phyloP scores from a whole-genome alignment of 2,888 invertebrate genomes.

The Oscheius sp. region DNA sequence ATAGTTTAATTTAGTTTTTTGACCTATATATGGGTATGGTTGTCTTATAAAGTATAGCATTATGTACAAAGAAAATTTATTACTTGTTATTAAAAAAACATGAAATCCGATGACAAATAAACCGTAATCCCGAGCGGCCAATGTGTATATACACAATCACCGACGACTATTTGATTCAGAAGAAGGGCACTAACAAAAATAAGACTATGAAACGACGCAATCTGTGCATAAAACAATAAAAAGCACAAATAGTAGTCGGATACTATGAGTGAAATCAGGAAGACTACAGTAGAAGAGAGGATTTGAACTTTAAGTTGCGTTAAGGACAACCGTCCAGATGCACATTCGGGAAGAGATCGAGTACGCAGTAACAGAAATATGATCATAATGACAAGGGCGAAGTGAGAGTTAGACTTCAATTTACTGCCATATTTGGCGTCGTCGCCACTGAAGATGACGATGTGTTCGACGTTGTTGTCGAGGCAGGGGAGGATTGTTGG shows the following conservation, averaged over 20 bases:
- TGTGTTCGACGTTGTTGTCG: constrained; percentile 53
- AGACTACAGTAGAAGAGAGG: background rate
- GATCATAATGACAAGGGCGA: constrained; percentile 8
- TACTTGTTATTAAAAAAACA: constrained; percentile 20
- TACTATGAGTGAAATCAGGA: background rate
- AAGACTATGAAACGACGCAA: background rate
- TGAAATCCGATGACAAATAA: constrained; percentile 25
- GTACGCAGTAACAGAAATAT: constrained; percentile 19
- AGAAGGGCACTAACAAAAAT: too few species aligned
- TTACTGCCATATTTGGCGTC: constrained; percentile 41
- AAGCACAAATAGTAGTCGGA: background rate
- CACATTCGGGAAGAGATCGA: constrained; percentile 29
- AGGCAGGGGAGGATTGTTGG: constrained; percentile 48
- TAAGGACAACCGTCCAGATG: constrained; percentile 17
- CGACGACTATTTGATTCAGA: constrained; percentile 27
- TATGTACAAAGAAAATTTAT: constrained; percentile 13
- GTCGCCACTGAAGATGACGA: constrained; percentile 57
- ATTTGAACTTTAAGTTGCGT: constrained; percentile 23
- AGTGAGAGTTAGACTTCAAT: constrained; percentile 23
- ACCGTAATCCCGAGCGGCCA: constrained; percentile 30
- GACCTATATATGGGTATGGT: constrained; percentile 9
- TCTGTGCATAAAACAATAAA: constrained; percentile 13
- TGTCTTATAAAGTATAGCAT: background rate
- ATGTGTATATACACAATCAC: constrained; percentile 14
- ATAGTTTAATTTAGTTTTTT: constrained; percentile 3